Evolutionary conservation across 2,888 invertebrate genomes (phyloP), one percentile per base, ranked within the genome.

Genomic region (Itoplectis maculator): DNA sequence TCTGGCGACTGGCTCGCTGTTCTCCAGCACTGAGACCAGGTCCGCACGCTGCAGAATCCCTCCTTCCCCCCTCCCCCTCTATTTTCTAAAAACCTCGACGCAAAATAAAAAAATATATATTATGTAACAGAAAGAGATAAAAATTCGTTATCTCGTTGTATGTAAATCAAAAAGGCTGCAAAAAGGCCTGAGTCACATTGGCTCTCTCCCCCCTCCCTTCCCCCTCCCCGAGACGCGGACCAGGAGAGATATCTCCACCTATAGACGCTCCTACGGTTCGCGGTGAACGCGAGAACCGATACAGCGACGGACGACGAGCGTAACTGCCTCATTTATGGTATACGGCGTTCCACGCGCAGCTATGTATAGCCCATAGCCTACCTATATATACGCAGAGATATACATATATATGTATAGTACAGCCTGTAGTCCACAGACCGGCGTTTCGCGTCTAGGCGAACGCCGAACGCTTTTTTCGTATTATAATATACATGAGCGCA

Each of bases 71-170:
- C 20, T 4, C 9, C 18, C 8, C 18, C 61, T 37, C 15, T 5
- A 18, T 37, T 54, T n/a, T 54, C 51, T 29, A 40, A 2, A 29
- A 69, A 51, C 4, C 40, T 47, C 49, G 1, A 88, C 90, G 59
- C 45, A 73, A 54, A 91, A 88, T 89, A 90, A 87, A 89, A 88
- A 89, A 56, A 37, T 45, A 63, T 88, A 83, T 90, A 90, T 90
- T 88, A 89, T 87, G 89, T 89, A 89, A 89, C 87, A 87, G 87
- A 87, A 86, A 86, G 87, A 88, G 90, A 88, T 87, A 85, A 87
- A 85, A 87, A 86, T 85, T n/a, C 87, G 86, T 90, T 90, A 91
- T 91, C 91, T 91, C 89, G 91, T 91, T 91, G 91, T 91, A 92
- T 92, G 92, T 90, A 91, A 92, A 92, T 92, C 86, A 69, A 59